Evolutionary conservation across 2,888 invertebrate species (phyloP).

Genomic region (Podabrus alpinus): DNA sequence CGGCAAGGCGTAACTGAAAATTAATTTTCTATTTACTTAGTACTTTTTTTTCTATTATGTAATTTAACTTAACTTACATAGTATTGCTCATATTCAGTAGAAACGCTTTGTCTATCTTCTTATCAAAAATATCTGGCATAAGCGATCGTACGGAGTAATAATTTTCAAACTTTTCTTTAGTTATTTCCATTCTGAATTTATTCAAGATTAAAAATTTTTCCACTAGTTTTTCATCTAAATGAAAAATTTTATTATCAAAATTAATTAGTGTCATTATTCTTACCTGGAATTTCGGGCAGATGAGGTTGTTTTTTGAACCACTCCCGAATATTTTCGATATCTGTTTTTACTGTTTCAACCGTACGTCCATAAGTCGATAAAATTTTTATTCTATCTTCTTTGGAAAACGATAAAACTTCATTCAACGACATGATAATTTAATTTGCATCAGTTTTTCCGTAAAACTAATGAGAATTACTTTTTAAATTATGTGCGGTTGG

Average conservation of each 20-base stretch:
- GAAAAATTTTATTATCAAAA: not conserved
- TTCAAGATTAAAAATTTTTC: slow-evolving; percentile 44
- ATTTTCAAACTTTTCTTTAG: slow-evolving; percentile 84
- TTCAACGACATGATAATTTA: not conserved
- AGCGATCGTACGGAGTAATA: slow-evolving; percentile 84
- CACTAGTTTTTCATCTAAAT: slow-evolving; percentile 7
- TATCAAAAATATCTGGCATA: slow-evolving; percentile 66
- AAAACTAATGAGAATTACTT: not conserved
- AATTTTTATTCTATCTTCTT: not conserved
- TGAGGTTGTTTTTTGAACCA: slow-evolving; percentile 18
- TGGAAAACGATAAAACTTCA: not conserved
- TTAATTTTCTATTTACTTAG: not conserved
- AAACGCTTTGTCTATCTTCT: not conserved
- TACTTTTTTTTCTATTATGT: no score
- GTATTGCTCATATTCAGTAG: slow-evolving; percentile 68
- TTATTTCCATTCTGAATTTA: slow-evolving; percentile 84
- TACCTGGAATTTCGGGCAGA: slow-evolving; percentile 10
- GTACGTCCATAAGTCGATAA: slow-evolving; percentile 41
- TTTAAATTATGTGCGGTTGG: not conserved
- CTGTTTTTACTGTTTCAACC: slow-evolving; percentile 56
- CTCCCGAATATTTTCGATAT: slow-evolving; percentile 8
- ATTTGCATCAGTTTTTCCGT: not conserved
- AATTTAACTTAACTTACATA: slow-evolving; percentile 76
- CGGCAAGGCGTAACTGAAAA: slow-evolving; percentile 54
- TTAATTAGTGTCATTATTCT: not conserved